Percentiles rank a stretch among this genome's conserved stretches.
Evolutionary conservation across 2,113 vertebrate species (phyloP).

Genomic region (Triplophysa siluroides): DNA sequence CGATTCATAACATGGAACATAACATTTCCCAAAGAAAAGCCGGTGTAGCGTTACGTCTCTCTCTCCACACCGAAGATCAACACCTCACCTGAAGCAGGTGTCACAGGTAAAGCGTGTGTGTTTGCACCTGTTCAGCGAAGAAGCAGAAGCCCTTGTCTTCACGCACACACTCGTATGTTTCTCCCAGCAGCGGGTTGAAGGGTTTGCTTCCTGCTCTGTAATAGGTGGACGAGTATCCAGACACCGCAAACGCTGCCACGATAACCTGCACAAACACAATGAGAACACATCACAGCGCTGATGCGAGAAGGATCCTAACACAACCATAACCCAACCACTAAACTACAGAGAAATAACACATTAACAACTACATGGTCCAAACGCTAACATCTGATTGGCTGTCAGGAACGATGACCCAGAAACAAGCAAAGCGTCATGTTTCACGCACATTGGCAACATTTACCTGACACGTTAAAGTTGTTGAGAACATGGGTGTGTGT

Average conservation of each 20-base stretch:
- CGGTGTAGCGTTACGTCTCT: too few species aligned
- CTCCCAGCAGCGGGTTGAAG: slow-evolving; percentile 97
- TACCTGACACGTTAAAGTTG: too few species aligned
- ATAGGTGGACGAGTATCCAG: slow-evolving; percentile 96
- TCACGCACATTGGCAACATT: too few species aligned
- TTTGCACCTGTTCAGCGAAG: slow-evolving; percentile 93
- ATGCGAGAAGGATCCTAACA: too few species aligned
- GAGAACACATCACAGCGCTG: background rate
- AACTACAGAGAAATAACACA: too few species aligned
- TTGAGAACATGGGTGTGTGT: background rate
- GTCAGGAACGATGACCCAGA: too few species aligned
- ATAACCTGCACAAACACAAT: slow-evolving; percentile 79
- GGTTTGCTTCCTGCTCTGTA: slow-evolving; percentile 99
- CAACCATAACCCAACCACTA: too few species aligned
- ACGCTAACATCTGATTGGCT: too few species aligned
- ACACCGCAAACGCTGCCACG: slow-evolving; percentile 95
- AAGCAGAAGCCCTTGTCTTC: slow-evolving; percentile 99
- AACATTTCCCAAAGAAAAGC: too few species aligned
- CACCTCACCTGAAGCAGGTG: slow-evolving; percentile 9
- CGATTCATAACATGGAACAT: too few species aligned
- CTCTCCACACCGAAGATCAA: background rate
- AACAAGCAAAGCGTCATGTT: too few species aligned
- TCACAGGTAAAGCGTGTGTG: background rate
- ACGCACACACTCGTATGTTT: slow-evolving; percentile 96
- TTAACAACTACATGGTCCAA: too few species aligned